phyloP scores from a whole-genome alignment of 1,140 invertebrate species.

The Ceratoteleas bidentatus region DNA sequence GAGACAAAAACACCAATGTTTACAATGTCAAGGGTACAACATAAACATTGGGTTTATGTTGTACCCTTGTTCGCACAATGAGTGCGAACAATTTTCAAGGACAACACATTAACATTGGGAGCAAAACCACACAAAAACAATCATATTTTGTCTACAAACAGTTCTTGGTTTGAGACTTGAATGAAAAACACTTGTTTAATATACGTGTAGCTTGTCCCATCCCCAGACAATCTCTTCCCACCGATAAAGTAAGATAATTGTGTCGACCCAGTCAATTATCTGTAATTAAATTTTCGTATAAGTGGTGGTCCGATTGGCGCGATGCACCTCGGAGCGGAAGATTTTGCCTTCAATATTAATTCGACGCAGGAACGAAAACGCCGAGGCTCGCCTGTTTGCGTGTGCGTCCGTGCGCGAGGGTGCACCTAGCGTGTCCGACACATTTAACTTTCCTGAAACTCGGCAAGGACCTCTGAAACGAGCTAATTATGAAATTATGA shows the following conservation, averaged over 20 bases:
- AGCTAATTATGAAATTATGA: slow-evolving; percentile 75
- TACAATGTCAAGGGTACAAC: no score
- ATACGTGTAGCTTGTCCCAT: no score
- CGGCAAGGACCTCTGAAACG: slow-evolving; percentile 59
- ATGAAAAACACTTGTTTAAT: no score
- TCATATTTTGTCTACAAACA: no score
- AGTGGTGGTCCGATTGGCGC: slow-evolving; percentile 9
- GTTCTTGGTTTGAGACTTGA: no score
- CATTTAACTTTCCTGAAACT: slow-evolving; percentile 63
- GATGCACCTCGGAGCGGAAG: slow-evolving; percentile 7
- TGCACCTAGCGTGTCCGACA: slow-evolving; percentile 61
- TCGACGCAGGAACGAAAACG: slow-evolving; percentile 35
- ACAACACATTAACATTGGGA: no score
- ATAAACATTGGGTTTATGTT: no score
- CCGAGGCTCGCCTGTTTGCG: slow-evolving; percentile 11
- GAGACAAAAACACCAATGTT: no score
- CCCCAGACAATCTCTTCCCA: no score
- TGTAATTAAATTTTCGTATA: slow-evolving; percentile 42
- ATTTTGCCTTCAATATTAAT: slow-evolving; percentile 46
- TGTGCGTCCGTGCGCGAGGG: background rate
- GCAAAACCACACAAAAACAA: no score
- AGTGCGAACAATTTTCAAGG: no score
- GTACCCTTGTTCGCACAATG: no score
- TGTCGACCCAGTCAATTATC: slow-evolving; percentile 28
- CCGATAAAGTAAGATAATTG: slow-evolving; percentile 24